phyloP scores from a whole-genome alignment of 1,140 invertebrate species.

The Scaptomyza graminum region DNA sequence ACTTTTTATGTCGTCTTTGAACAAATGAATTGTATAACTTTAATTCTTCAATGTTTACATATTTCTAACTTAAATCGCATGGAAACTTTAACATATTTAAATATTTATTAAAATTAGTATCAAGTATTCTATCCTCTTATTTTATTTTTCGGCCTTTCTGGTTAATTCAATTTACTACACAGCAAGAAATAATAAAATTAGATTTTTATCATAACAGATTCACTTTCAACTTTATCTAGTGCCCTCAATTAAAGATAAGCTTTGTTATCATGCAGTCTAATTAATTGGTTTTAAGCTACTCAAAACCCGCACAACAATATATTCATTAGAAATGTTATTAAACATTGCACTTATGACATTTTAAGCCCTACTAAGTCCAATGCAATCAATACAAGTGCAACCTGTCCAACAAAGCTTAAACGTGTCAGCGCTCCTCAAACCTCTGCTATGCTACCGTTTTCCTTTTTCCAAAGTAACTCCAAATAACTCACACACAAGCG shows the following conservation, averaged over 20 bases:
- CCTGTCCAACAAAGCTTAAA: neutral
- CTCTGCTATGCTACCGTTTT: neutral
- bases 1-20: too few relatives aligned
- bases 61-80: too few relatives aligned
- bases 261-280: neutral
- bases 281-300: neutral
- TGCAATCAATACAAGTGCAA: neutral
- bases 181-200: too few relatives aligned
- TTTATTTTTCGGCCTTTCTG: too few relatives aligned
- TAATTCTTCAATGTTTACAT: too few relatives aligned
- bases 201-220: too few relatives aligned
- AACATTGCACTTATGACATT: neutral
- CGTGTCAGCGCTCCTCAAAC: slow-evolving; percentile 4
- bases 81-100: too few relatives aligned
- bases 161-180: too few relatives aligned
- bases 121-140: too few relatives aligned
- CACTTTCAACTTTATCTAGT: too few relatives aligned
- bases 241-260: neutral
- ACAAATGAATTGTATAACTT: too few relatives aligned
- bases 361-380: neutral
- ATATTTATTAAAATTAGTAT: too few relatives aligned
- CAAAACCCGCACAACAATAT: neutral
- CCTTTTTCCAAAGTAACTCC: neutral
- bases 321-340: neutral
- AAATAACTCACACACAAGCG: neutral